Evolutionary conservation across 1,140 invertebrate genomes (phyloP).

Genomic region (Aphelinus certus): DNA sequence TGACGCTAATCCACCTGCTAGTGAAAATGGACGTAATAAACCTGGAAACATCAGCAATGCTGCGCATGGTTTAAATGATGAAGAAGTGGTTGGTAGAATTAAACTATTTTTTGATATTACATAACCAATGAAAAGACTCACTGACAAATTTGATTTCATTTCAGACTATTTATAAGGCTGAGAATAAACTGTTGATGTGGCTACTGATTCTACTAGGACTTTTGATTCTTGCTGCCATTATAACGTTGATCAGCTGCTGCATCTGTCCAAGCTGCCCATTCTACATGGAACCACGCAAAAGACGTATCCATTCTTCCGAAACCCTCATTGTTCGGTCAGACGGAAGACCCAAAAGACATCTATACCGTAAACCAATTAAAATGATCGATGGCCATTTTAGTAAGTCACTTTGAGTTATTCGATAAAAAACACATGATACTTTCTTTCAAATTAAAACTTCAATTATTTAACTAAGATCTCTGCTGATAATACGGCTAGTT

Average conservation of each 20-base stretch:
- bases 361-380: constrained; percentile 52
- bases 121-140: not conserved
- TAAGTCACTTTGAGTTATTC: not conserved
- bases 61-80: constrained; percentile 39
- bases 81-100: constrained; percentile 57
- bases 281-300: constrained; percentile 80
- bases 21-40: constrained; percentile 20
- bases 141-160: constrained; percentile 15
- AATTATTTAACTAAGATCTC: not conserved
- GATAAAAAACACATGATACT: constrained; percentile 1
- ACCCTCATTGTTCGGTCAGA: constrained; percentile 71
- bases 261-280: constrained; percentile 83
- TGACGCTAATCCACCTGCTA: not conserved
- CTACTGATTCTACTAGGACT: constrained; percentile 78
- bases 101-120: not conserved
- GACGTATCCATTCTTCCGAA: constrained; percentile 78
- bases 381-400: constrained; percentile 45
- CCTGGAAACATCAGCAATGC: constrained; percentile 42
- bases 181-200: constrained; percentile 80
- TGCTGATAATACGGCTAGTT: too few species aligned
- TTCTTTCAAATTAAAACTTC: constrained; percentile 16
- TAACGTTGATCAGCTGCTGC: constrained; percentile 80
- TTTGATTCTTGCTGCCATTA: constrained; percentile 75
- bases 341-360: constrained; percentile 55
- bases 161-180: constrained; percentile 75